Conservation (phyloP, 2,797 vertebrate genomes). For the Carduelis carduelis region DNA sequence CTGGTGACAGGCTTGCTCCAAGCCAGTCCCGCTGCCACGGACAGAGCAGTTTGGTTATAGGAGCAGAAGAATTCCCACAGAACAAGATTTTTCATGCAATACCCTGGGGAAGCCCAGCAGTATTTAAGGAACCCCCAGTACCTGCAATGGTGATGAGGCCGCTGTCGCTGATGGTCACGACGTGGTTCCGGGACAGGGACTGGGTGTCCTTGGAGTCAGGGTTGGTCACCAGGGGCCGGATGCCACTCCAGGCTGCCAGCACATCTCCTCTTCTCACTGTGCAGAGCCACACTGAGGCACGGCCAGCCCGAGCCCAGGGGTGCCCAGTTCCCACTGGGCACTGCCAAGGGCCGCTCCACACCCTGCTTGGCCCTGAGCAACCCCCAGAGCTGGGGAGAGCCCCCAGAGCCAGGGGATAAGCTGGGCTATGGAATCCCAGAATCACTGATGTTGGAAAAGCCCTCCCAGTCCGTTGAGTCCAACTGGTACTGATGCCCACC, state of each 20-base stretch:
- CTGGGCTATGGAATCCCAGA: background rate
- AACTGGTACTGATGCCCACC: too few species aligned
- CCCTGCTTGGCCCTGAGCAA: background rate
- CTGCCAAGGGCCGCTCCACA: background rate
- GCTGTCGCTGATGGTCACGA: conserved; percentile 86
- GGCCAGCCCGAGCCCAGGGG: background rate
- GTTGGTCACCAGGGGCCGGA: conserved; percentile 93
- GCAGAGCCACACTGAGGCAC: background rate
- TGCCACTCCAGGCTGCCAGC: conserved; percentile 96
- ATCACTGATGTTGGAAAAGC: background rate
- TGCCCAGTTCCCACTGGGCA: background rate
- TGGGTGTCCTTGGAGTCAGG: conserved; percentile 93
- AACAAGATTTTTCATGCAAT: background rate
- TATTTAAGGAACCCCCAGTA: background rate
- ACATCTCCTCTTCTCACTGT: conserved; percentile 96
- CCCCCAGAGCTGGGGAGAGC: background rate
- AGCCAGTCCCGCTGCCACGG: background rate
- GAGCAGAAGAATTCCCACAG: background rate
- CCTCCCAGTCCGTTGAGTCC: fast-evolving
- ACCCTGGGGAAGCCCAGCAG: background rate
- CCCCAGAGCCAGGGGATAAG: background rate
- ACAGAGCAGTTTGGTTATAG: fast-evolving
- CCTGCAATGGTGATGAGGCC: conserved; percentile 95
- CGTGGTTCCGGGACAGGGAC: conserved; percentile 92
- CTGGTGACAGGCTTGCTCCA: background rate